These are phyloP conservation scores for Amphiura filiformis DNA, from an alignment of 35 echinoderm and acorn worm species.

Conservation along the genomic window DNA sequence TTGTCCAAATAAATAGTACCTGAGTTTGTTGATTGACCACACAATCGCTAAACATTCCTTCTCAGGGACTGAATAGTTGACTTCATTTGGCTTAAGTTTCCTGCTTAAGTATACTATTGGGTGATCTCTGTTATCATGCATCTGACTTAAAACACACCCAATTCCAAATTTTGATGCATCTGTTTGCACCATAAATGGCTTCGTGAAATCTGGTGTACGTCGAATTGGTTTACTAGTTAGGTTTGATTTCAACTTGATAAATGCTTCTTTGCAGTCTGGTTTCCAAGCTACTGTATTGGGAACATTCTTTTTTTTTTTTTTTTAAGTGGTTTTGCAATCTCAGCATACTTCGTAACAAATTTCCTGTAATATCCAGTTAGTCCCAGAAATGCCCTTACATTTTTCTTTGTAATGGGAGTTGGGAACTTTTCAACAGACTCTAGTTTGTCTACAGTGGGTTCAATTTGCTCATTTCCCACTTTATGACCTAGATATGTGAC, in stretches of 20 bases:
- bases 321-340: not conserved
- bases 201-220: not conserved
- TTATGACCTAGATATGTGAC: conserved; percentile 41
- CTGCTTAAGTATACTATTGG: conserved; percentile 11
- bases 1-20: conserved; percentile 19
- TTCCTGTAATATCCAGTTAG: conserved; percentile 12
- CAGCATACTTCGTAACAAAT: not conserved
- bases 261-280: not conserved
- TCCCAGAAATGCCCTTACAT: conserved; percentile 52
- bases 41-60: conserved; percentile 41
- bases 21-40: conserved; percentile 34
- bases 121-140: not conserved
- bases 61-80: conserved; percentile 21
- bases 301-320: not conserved
- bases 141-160: conserved; percentile 35
- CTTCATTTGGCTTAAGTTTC: not conserved
- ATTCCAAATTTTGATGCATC: conserved; percentile 20
- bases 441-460: not conserved
- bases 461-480: conserved; percentile 9
- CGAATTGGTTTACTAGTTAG: conserved; percentile 17
- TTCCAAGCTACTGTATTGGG: not conserved
- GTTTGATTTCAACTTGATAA: not conserved
- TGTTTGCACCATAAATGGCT: conserved; percentile 20
- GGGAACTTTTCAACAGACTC: not conserved
- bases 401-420: conserved; percentile 38